These are phyloP conservation scores for Paracyclopina nana DNA, from an alignment of 1,140 invertebrate species.

Conservation along the genomic window DNA sequence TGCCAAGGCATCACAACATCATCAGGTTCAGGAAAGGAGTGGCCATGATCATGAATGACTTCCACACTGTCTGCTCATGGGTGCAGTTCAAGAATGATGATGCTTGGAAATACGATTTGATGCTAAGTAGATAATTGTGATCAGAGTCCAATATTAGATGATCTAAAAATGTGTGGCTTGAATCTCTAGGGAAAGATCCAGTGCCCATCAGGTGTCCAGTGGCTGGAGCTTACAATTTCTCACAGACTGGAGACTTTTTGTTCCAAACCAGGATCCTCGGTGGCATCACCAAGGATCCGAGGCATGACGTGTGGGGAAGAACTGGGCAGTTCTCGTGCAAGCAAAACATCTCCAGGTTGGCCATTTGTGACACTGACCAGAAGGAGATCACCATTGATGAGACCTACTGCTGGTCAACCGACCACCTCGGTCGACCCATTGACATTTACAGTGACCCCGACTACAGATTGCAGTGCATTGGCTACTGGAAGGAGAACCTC, in stretches of 20 bases:
- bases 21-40: conserved; percentile 76
- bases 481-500: conserved; percentile 93
- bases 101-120: conserved; percentile 69
- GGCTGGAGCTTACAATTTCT: conserved; percentile 85
- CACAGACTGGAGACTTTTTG: conserved; percentile 60
- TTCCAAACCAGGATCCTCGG: conserved; percentile 39
- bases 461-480: conserved; percentile 84
- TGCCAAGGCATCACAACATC: conserved; percentile 83
- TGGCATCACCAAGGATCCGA: conserved; percentile 35
- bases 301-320: conserved; percentile 28
- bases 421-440: conserved; percentile 34
- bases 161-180: too few species aligned
- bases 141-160: too few species aligned
- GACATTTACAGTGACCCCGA: conserved; percentile 62
- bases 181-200: conserved; percentile 60
- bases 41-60: conserved; percentile 69
- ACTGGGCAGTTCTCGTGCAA: conserved; percentile 26
- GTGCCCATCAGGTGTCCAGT: conserved; percentile 81
- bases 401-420: conserved; percentile 35
- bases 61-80: conserved; percentile 80
- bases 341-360: conserved; percentile 32
- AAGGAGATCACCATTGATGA: conserved; percentile 35
- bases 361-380: conserved; percentile 30
- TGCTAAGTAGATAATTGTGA: conserved; percentile 35
- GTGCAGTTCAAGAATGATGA: conserved; percentile 65